Evolutionary conservation across 2,113 vertebrate genomes (phyloP), one percentile per base, ranked within the genome.

Genomic region (Crypturellus undulatus): DNA sequence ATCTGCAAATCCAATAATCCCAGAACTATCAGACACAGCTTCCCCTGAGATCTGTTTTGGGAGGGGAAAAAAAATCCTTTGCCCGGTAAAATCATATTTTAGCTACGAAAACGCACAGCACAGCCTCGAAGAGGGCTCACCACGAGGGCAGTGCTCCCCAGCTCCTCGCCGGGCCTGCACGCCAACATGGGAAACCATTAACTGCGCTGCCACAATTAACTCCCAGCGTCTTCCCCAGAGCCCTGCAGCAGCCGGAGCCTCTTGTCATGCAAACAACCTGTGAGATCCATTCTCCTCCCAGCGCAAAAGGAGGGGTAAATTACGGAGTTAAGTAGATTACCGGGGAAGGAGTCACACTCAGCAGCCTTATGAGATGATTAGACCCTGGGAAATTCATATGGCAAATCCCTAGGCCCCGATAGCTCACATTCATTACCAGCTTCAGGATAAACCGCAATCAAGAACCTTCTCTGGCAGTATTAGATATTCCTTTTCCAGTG

Each of bases 271-370:
- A 96, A 98, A 97, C 97, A 97, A 97, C 97, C 98, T 98, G 98
- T 93, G 79, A 95, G 97, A 97, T 96, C 97, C 96, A 97, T 97
- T 98, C 97, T 97, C 96, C 96, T 60, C 51, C 94, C 88, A 30
- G 65, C 78, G 95, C 84, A 80, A 81, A 63, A 96, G 96, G 96
- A 98, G 97, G 97, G 94, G 81, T 94, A 97, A 97, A 97, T 96
- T 95, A 96, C 96, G 89, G 97, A 97, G 97, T 97, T 98, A 98
- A 97, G 98, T 95, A 98, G 98, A 98, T 99, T 98, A 99, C 93
- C 95, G 96, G 96, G 84, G 92, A 98, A 97, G 97, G 96, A 95
- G 97, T 97, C 97, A 97, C 96, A 97, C 96, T 97, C 97, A 19
- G 96, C 96, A 97, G 97, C 97, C 96, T 97, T 96, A 98, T 92